A percentile compares a stretch with the other conserved stretches of the same genome.
Evolutionary conservation across 2,888 invertebrate genomes (phyloP).

Genomic region (Stomorhina lunata): DNA sequence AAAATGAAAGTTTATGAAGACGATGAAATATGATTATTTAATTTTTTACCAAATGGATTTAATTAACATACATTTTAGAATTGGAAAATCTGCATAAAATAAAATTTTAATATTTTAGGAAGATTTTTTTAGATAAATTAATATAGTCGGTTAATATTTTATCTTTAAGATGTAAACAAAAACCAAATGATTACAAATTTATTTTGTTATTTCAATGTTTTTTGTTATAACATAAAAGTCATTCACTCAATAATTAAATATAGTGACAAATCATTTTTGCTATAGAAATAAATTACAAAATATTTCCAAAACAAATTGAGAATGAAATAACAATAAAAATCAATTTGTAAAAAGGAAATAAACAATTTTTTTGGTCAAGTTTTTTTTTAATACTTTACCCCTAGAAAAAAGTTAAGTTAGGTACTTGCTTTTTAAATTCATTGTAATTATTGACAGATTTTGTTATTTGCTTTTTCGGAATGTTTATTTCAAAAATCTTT

Average conservation of each 20-base stretch:
- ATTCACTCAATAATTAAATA: conserved; percentile 50
- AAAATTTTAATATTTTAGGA: too few species aligned
- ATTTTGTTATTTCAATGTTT: too few species aligned
- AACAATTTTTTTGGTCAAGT: conserved; percentile 3
- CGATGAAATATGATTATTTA: not conserved
- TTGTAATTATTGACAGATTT: conserved; percentile 12
- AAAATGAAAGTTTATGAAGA: conserved; percentile 52
- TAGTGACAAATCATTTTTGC: conserved; percentile 71
- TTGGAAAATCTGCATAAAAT: not conserved
- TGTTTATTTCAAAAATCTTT: not conserved
- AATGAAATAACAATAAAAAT: conserved; percentile 1
- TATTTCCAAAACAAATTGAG: not conserved
- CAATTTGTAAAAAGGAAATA: conserved; percentile 18
- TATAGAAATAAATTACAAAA: not conserved
- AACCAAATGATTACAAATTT: not conserved
- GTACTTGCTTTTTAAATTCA: not conserved
- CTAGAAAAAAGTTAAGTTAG: not conserved
- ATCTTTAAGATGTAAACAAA: too few species aligned
- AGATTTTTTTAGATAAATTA: too few species aligned
- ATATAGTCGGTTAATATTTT: too few species aligned
- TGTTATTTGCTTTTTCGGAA: not conserved
- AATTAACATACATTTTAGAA: conserved; percentile 30
- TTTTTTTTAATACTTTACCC: not conserved
- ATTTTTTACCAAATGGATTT: not conserved
- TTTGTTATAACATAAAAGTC: conserved; percentile 10